Base-by-base conservation (phyloP, 92 coral and sea anemone genomes). In the Desmophyllum pertusum region DNA sequence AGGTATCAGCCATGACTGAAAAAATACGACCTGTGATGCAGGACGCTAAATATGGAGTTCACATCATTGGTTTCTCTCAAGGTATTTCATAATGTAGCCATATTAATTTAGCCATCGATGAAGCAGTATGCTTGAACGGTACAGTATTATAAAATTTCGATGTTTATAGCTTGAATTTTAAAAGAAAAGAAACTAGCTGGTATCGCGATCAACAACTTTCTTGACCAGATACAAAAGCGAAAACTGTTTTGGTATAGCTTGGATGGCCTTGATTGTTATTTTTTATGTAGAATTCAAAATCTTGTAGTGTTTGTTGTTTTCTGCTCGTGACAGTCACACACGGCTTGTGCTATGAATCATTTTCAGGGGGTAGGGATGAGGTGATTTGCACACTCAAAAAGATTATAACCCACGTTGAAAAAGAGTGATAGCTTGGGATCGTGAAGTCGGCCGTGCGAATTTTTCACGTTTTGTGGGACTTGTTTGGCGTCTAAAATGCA, bases 31-130 rank as follows among this genome's bases (percentile, higher is more conserved):
- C 93, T 19, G 83, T 94, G 36, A 97, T 97, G 95, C 85, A 84
- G 40, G 79, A 76, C 25, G 94, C 98, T 5, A 81, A 91, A 77
- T 88, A 92, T 46, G 99, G 99, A 66, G 94, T 97, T 33, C 98
- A 97, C 81, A 80, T 97, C 17, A 97, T 97, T 6, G 99, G 99
- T 15, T 97, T 88, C 83, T 94, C 98, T 21, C 99, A 94, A 97
- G 99, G 98, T 97, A 72, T 64, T 50, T 5, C 14, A 42, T 13
- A 0, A 18, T 14, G 29, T 80, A n/a, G 50, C 53, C 33, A 15
- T 29, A 4, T 4, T 74, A 15, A 74, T 31, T 50, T 35, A 15
- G 10, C n/a, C n/a, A n/a, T n/a, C 43, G 10, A 40, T 6, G n/a
- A 15, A 38, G 21, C 21, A 8, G 43, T 30, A 21, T 23, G 9